Evolutionary conservation across 2,797 vertebrate species (phyloP).

Genomic region (Chiroxiphia lanceolata): DNA sequence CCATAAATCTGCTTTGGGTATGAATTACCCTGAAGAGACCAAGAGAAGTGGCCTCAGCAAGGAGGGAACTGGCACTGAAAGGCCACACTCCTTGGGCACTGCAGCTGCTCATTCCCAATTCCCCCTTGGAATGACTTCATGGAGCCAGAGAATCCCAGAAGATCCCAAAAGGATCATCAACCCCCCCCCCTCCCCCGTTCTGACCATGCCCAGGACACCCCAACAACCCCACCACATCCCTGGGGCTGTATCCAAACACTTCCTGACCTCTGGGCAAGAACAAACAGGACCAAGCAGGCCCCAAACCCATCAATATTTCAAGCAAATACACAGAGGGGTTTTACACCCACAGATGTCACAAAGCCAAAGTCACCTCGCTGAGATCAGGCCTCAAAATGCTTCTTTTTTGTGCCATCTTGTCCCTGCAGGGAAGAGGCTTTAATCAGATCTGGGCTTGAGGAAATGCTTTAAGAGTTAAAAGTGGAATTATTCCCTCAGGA

Average conservation of each 20-base stretch:
- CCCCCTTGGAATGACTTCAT: background rate
- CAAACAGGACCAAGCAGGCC: background rate
- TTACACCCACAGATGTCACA: accelerated
- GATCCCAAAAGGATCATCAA: background rate
- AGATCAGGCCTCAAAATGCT: background rate
- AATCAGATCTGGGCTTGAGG: background rate
- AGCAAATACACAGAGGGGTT: background rate
- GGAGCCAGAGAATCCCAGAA: background rate
- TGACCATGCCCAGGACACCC: background rate
- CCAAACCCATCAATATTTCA: background rate
- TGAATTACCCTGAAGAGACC: background rate
- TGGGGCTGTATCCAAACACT: background rate
- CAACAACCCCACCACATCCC: background rate
- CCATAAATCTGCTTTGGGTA: background rate
- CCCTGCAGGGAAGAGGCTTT: background rate
- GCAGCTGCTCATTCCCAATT: background rate
- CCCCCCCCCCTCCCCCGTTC: background rate
- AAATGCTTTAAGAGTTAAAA: background rate
- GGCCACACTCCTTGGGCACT: background rate
- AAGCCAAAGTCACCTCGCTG: background rate
- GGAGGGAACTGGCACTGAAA: background rate
- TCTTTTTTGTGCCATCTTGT: background rate
- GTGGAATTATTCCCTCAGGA: background rate
- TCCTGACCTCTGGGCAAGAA: background rate
- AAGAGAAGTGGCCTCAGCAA: background rate